A percentile compares a stretch with the other conserved stretches of the same genome.
Conservation (phyloP, 2,797 vertebrate genomes). For the Amazonetta brasiliensis region DNA sequence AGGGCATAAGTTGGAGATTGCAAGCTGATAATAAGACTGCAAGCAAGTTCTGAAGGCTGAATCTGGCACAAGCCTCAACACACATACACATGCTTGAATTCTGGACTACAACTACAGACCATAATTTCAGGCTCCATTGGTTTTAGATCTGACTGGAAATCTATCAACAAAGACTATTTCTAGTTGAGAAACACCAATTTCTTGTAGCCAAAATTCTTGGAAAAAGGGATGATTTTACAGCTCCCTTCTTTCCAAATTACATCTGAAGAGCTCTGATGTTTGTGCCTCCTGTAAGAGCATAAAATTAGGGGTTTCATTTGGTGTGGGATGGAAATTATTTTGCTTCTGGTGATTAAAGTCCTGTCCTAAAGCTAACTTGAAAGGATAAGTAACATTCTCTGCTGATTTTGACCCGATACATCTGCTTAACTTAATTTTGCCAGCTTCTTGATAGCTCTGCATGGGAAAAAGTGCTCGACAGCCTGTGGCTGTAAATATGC, state of each 20-base stretch:
- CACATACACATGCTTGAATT: background rate
- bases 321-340: background rate
- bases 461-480: rapidly evolving
- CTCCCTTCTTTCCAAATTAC: background rate
- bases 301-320: background rate
- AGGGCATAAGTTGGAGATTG: background rate
- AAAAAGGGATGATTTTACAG: background rate
- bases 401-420: background rate
- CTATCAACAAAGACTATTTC: background rate
- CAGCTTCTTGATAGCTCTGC: background rate
- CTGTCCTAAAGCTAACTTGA: background rate
- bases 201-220: background rate
- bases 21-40: background rate
- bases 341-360: background rate
- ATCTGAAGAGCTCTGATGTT: background rate
- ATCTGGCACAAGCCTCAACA: background rate
- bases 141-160: background rate
- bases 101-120: background rate
- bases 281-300: background rate
- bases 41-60: background rate
- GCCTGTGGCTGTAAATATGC: background rate
- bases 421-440: background rate
- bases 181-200: background rate
- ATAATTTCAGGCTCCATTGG: background rate
- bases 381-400: background rate